Evolutionary conservation across 2,113 vertebrate species (phyloP), one percentile per base, ranked within the genome.

Genomic region (Colinus virginianus): DNA sequence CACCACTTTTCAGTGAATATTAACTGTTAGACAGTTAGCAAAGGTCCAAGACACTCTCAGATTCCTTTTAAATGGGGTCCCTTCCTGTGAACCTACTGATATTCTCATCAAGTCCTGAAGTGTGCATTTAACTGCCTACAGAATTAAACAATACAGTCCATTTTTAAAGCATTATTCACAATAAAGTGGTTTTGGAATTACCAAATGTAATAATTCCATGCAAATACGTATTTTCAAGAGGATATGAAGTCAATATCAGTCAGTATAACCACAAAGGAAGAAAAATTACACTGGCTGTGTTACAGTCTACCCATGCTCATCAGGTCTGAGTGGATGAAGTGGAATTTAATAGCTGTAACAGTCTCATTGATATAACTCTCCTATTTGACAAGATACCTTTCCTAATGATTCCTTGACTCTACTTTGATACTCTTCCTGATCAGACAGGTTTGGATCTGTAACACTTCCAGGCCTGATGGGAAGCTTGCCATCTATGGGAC

Each of bases 251-350:
- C 40, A 81, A 11, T 10, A 86, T 17, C 76, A 88, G 23, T 68
- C 49, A 91, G 43, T 46, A 32, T 3, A 71, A 83, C 21, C n/a
- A 84, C 28, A 72, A 91, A 87, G 8, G 72, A 91, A 88, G 11
- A 26, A 89, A 67, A 68, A 64, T 9, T 9, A 19, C 3, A 63
- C 9, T 42, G 56, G 51, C 12, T 83, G 28, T 82, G 46, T 66
- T 28, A 91, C 11, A 5, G 59, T 56, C 38, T 62, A 81, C 22
- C 26, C 0, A 0, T 5, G 18, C 42, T 59, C 32, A 62, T 7
- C 7, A 16, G 63, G 45, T 82, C 13, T 12, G 12, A 3, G 14
- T 38, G 3, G 25, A 58, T 3, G 13, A 23, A 11, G 2, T 13
- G 9, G 4, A 70, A 68, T 80, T 61, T 38, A 78, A 13, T n/a